Evolutionary conservation across 2,113 vertebrate species (phyloP).

Genomic region (Antigone vipio): DNA sequence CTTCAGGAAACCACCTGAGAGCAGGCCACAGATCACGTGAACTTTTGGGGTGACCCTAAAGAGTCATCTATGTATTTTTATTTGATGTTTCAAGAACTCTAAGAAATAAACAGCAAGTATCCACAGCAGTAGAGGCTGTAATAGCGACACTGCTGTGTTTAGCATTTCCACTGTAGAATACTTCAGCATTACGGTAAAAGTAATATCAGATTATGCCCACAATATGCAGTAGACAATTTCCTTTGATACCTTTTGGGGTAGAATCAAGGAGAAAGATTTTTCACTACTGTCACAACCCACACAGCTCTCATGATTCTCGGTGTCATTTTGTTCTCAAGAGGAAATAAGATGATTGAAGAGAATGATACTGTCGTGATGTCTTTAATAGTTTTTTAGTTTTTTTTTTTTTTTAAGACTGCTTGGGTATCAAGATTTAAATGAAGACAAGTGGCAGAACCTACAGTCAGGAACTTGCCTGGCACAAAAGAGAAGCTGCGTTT

Average conservation of each 20-base stretch:
- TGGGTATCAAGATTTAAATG: neutral
- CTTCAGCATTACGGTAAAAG: neutral
- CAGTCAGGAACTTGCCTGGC: neutral
- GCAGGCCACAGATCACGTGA: neutral
- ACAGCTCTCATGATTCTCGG: rapidly evolving
- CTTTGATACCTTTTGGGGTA: neutral
- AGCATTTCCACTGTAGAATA: neutral
- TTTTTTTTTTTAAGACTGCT: neutral
- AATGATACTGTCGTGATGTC: neutral
- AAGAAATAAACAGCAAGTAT: neutral
- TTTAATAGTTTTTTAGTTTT: neutral
- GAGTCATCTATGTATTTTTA: neutral
- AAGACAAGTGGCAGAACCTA: neutral
- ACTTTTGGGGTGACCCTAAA: neutral
- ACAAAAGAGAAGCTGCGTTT: neutral
- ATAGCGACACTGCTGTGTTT: neutral
- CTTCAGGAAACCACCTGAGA: neutral
- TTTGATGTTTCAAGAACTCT: neutral
- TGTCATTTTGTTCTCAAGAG: neutral
- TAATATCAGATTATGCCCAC: neutral
- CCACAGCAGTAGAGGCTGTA: neutral
- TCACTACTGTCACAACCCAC: neutral
- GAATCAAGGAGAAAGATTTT: neutral
- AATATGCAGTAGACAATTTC: neutral
- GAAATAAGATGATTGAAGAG: neutral